Percentiles rank a stretch among this genome's conserved stretches.
phyloP scores from a whole-genome alignment of 2,797 vertebrate genomes.

The Lepidocolaptes lacrymiger region DNA sequence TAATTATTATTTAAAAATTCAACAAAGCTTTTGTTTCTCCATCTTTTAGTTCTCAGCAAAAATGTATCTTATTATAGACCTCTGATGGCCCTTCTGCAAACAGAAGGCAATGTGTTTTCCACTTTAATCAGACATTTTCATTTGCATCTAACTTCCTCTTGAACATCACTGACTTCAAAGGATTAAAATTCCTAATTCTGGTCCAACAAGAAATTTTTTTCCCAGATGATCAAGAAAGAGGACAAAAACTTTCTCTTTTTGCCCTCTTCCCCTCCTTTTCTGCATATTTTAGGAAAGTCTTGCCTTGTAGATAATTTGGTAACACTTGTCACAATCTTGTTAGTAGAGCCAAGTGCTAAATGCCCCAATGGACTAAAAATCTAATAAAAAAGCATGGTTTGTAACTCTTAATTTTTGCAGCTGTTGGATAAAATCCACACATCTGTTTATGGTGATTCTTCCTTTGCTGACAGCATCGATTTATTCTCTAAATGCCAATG shows the following conservation, averaged over 20 bases:
- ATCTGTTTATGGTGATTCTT: constrained; percentile 54
- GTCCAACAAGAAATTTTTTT: neutral
- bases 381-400: constrained; percentile 38
- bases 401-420: constrained; percentile 70
- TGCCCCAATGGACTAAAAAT: neutral
- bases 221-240: neutral
- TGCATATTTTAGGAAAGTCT: neutral
- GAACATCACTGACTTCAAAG: neutral
- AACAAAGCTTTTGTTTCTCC: neutral
- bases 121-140: neutral
- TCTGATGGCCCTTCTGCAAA: neutral
- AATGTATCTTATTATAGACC: neutral
- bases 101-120: neutral
- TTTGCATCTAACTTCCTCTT: neutral
- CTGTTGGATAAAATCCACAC: constrained; percentile 52
- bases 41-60: neutral
- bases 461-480: constrained; percentile 32
- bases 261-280: neutral
- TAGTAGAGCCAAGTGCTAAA: neutral
- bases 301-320: neutral
- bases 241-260: neutral
- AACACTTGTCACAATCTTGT: neutral
- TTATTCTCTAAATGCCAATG: neutral
- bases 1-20: constrained; percentile 12
- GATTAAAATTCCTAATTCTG: constrained; percentile 8